Evolutionary conservation across 2,113 vertebrate species (phyloP), one percentile per base, ranked within the genome.

Genomic region (Edolisoma coerulescens): DNA sequence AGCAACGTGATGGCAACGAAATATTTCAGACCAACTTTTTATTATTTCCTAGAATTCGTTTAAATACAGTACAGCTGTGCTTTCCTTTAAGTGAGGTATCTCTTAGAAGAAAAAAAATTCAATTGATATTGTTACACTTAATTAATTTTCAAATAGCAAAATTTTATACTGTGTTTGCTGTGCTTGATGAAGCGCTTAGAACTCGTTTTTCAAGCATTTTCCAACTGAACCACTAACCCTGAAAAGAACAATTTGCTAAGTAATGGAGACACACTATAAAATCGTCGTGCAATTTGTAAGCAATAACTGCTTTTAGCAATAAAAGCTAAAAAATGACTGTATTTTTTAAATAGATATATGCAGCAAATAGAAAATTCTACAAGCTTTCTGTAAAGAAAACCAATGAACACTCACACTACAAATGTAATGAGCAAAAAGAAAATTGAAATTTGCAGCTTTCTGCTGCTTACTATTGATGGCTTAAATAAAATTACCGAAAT

Each of bases 41-140:
- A 77, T 86, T 90, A 64, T 81, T 94, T 87, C 86, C 74, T 87
- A 97, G 71, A 94, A 97, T 94, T 94, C 53, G 67, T 91, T 96
- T 95, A 96, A 96, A 95, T 97, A 96, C 92, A 96, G 89, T 96
- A 95, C 87, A 96, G 91, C 97, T 98, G 98, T 98, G 98, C 98
- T 98, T 97, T 92, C 93, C 77, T 97, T 97, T 96, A 96, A 97
- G 96, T 98, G 98, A 98, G 98, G 98, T 98, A 98, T 98, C 93
- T 98, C 97, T 95, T 87, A 67, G 94, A 95, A 91, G 93, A 96
- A 97, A 96, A 97, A 96, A 93, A 91, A 81, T 41, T 92, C 84
- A 89, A 69, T 97, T 79, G 80, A 56, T 95, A 91, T 37, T 50
- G 39, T 97, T 96, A 95, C 80, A 90, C 83, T 95, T 95, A 91